Evolutionary conservation across 2,113 vertebrate species (phyloP), one percentile per base, ranked within the genome.

Genomic region (Pyrgilauda ruficollis): DNA sequence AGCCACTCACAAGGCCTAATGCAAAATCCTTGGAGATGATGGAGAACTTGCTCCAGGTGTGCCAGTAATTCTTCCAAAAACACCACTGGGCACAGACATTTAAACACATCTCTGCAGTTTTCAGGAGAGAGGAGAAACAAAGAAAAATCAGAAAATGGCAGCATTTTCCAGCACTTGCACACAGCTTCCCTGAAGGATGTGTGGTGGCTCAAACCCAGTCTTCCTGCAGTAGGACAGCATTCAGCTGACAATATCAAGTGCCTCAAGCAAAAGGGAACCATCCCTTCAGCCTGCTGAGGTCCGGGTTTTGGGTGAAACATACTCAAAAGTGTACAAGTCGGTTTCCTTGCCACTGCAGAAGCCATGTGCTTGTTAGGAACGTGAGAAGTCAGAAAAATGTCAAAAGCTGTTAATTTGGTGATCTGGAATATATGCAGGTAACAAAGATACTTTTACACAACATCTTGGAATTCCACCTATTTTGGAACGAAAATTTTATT

Each of bases 31-130:
- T 13, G 9, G 21, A 6, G 13, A 46, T 4, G 21, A 61, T 1
- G 6, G 24, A 64, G 47, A 50, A 23, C 44, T 22, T 0, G 1
- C n/a, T 37, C 8, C 1, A 0, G 11, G 9, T 44, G 78, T 33
- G 35, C 8, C 53, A 49, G 53, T 7, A n/a, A 43, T 15, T 41
- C 58, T 56, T 49, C 35, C 69, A 55, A 73, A 94, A 83, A 30
- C 0, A 1, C 26, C 17, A 46, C n/a, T 5, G 27, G 27, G 13
- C 35, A 85, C 56, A 58, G 44, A 80, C 58, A 49, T 22, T 35
- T 52, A 69, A 88, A 82, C 14, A 31, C 19, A 39, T 30, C 20
- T 22, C 62, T 41, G n/a, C 21, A 22, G 43, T 24, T 58, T 50
- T 43, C 39, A 53, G 63, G 61, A 84, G 67, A 58, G 13, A 43